Base-by-base conservation (phyloP, 2,113 vertebrate species). In the Carassius auratus region DNA sequence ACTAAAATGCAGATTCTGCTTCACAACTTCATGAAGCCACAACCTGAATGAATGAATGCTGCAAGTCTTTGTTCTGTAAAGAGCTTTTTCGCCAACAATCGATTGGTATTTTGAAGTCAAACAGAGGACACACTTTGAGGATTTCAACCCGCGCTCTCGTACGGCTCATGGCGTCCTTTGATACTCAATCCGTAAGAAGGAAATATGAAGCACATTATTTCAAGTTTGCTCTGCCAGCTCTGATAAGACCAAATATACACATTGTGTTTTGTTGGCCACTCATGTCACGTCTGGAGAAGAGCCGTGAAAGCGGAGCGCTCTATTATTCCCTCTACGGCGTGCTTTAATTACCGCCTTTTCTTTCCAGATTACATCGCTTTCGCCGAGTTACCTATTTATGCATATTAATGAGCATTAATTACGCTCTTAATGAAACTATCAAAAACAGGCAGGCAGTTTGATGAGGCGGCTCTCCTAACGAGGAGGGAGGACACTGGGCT, bases 351-450 rank as follows among this genome's bases (percentile, higher is more conserved):
- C 81, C 6, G 88, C 88, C 89, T 92, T 92, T 93, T 88, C 93
- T 89, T 81, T 83, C 81, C 88, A 92, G 92, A 92, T 92, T 84
- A 88, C 86, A 90, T 93, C 86, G 81, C 86, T 89, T 90, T 90
- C 77, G 87, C 89, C 86, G 57, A 88, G 87, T 92, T 90, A 92
- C 90, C 87, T 82, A 90, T 92, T 88, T 93, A 93, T 94, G 90
- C 93, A 94, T 95, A 93, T 95, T 94, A 94, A 96, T 94, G 84
- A 94, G 92, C 90, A 93, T 94, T 94, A 94, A 94, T 94, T 94
- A 95, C 90, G 87, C 89, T 91, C 92, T 93, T 93, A 94, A 94
- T 94, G 92, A 94, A 95, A 94, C 90, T 91, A 95, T 95, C 92
- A 93, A 93, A 94, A 93, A 91, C 85, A 88, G 90, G 86, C 45